Percentiles rank a stretch among this genome's conserved stretches.
Evolutionary conservation across 2,797 vertebrate species (phyloP).

Genomic region (Glyptemys insculpta): DNA sequence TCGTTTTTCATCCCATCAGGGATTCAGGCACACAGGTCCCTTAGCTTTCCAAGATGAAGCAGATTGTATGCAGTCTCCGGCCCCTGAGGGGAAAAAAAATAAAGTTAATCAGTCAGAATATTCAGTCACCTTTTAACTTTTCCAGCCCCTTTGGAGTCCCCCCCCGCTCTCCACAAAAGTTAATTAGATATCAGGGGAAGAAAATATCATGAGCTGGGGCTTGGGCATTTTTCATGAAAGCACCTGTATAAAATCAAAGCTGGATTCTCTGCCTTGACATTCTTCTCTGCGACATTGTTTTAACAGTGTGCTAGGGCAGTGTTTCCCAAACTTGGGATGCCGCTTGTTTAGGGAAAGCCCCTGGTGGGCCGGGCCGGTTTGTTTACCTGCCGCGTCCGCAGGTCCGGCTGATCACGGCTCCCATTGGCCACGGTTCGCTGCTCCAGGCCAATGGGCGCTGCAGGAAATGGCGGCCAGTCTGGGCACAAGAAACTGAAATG

Average conservation of each 20-base stretch:
- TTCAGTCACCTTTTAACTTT: background rate
- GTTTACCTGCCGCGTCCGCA: too few species aligned
- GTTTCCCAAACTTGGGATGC: too few species aligned
- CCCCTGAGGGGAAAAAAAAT: background rate
- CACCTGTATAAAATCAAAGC: slow-evolving; percentile 29
- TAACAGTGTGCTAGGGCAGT: slow-evolving; percentile 41
- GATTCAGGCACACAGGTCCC: background rate
- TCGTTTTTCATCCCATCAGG: background rate
- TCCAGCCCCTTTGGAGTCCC: background rate
- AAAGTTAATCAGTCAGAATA: background rate
- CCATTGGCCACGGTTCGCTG: too few species aligned
- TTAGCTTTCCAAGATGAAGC: background rate
- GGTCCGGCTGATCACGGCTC: too few species aligned
- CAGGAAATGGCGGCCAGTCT: background rate
- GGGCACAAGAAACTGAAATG: slow-evolving; percentile 55
- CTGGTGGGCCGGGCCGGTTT: too few species aligned
- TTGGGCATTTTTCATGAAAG: slow-evolving; percentile 29
- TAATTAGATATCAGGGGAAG: background rate
- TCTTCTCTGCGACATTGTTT: slow-evolving; percentile 47
- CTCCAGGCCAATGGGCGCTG: too few species aligned
- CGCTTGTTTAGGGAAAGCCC: too few species aligned
- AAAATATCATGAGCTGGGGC: background rate
- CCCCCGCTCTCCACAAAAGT: background rate
- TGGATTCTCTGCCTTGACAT: slow-evolving; percentile 48
- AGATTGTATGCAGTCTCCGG: background rate